These are phyloP conservation scores for Oostethus manadensis DNA, from an alignment of 2,113 vertebrate species.

Conservation along the genomic window DNA sequence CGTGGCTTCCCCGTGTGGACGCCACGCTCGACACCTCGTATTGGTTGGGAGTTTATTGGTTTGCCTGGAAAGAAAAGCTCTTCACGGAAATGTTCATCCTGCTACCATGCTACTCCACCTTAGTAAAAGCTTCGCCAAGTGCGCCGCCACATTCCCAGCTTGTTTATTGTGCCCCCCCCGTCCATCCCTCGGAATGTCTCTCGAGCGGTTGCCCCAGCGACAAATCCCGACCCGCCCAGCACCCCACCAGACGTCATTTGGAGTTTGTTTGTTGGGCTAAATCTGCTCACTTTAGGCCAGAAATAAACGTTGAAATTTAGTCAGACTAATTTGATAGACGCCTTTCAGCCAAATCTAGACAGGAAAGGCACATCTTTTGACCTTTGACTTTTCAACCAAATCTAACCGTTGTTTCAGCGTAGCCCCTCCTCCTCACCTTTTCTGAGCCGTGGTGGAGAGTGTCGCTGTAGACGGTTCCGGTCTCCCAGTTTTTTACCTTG, in stretches of 20 bases:
- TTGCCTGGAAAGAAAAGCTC: neutral
- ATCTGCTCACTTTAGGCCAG: no score
- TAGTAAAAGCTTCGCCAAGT: no score
- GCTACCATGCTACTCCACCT: no score
- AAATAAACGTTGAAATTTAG: no score
- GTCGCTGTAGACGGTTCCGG: slow-evolving; percentile 77
- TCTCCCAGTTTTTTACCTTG: slow-evolving; percentile 96
- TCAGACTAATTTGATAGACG: no score
- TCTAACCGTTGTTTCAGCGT: no score
- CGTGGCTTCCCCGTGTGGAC: neutral
- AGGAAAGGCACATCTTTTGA: no score
- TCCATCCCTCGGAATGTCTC: neutral
- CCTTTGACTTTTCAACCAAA: no score
- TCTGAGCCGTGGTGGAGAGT: slow-evolving; percentile 83
- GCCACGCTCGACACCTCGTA: neutral
- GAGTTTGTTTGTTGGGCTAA: no score
- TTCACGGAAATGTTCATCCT: neutral
- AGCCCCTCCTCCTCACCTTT: slow-evolving; percentile 73
- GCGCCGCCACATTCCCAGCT: neutral
- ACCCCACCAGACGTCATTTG: no score
- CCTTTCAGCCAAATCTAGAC: no score
- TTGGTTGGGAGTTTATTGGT: neutral
- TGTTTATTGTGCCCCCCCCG: neutral
- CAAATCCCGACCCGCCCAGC: slow-evolving; percentile 6
- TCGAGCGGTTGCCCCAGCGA: neutral